These are phyloP conservation scores for Synanceia verrucosa DNA, from an alignment of 2,797 vertebrate genomes.

Conservation along the genomic window DNA sequence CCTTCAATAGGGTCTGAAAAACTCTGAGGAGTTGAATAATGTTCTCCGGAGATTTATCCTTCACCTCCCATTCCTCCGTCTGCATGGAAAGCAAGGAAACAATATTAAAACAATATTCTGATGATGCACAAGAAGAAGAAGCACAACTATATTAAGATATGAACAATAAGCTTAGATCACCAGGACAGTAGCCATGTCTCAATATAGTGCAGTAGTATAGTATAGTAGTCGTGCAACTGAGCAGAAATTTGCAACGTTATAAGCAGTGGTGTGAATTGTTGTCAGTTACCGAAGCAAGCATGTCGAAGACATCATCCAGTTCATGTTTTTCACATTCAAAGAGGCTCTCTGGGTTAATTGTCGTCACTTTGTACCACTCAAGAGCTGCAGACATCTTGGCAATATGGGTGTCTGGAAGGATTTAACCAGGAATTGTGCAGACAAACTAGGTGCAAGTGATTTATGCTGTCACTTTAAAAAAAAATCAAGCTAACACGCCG, in stretches of 20 bases:
- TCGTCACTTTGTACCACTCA: constrained; percentile 88
- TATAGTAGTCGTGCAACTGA: neutral
- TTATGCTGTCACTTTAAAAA: no score
- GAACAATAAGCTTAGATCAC: constrained; percentile 1
- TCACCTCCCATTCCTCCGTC: constrained; percentile 86
- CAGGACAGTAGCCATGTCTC: neutral
- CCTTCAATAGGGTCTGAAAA: constrained; percentile 91
- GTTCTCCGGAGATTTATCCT: constrained; percentile 82
- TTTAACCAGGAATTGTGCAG: neutral
- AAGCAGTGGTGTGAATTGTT: neutral
- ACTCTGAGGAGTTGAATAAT: constrained; percentile 88
- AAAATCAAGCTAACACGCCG: no score
- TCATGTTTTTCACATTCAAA: constrained; percentile 42
- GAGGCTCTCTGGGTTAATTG: constrained; percentile 85
- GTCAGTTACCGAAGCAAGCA: constrained; percentile 83
- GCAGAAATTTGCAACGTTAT: neutral
- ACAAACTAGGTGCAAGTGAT: neutral
- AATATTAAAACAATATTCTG: neutral
- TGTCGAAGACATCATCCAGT: constrained; percentile 74
- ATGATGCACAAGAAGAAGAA: neutral
- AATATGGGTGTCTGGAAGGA: neutral
- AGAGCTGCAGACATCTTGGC: constrained; percentile 84
- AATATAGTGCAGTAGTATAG: neutral
- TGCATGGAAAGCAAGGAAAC: constrained; percentile 66
- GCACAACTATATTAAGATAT: neutral